Percentiles rank a stretch among this genome's conserved stretches.
These are phyloP conservation scores for Sturnus vulgaris DNA, from an alignment of 2,113 vertebrate genomes.

Conservation along the genomic window DNA sequence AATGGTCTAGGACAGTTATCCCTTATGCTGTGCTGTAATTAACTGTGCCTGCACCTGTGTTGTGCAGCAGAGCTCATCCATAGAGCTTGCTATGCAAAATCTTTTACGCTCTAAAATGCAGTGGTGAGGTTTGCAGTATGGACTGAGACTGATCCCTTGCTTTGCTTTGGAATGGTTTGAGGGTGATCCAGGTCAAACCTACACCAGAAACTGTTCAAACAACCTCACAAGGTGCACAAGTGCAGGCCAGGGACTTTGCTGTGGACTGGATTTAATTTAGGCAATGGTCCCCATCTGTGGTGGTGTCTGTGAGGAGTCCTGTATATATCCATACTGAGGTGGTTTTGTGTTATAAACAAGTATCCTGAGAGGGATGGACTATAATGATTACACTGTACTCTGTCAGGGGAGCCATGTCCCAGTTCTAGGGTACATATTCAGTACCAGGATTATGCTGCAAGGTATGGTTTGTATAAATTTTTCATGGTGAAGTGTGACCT, in stretches of 20 bases:
- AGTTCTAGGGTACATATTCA: not conserved
- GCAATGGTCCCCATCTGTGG: not conserved
- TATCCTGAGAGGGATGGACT: not conserved
- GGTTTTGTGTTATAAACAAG: not conserved
- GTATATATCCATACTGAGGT: not conserved
- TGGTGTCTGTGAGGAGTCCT: not conserved
- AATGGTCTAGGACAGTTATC: not conserved
- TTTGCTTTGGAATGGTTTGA: not conserved
- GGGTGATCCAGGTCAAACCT: not conserved
- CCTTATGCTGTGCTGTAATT: not conserved
- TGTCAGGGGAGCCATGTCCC: not conserved
- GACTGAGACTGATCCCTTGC: not conserved
- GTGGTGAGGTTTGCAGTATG: not conserved
- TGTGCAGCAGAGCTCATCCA: not conserved
- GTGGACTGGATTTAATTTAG: too few species aligned
- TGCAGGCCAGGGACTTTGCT: not conserved
- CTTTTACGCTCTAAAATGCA: not conserved
- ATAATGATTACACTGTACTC: not conserved
- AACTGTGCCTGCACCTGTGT: not conserved
- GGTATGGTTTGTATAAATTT: not conserved
- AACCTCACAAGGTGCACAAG: not conserved
- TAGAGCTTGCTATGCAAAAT: not conserved
- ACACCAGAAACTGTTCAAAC: not conserved
- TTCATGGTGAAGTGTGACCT: conserved; percentile 32
- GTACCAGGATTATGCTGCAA: not conserved